Evolutionary conservation across 2,888 invertebrate species (phyloP).

Genomic region (Dolichopus griseipennis): DNA sequence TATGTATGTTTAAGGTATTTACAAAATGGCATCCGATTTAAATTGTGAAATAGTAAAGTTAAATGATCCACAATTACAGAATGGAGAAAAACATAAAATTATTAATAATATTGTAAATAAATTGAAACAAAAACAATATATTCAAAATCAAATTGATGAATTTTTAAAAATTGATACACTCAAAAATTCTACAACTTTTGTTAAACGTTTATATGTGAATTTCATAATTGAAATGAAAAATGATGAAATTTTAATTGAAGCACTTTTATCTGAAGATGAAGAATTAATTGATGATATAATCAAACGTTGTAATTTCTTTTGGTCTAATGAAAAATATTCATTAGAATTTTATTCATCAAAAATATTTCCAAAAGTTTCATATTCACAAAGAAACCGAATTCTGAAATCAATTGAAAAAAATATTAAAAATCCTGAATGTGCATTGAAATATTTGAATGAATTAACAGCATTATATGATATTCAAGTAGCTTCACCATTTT

Average conservation of each 20-base stretch:
- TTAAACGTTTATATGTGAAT: neutral
- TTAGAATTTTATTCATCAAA: neutral
- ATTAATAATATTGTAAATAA: neutral
- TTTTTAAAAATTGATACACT: neutral
- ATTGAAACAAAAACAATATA: neutral
- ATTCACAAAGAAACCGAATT: neutral
- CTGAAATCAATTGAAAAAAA: neutral
- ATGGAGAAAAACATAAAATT: neutral
- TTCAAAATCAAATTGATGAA: neutral
- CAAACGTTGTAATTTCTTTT: neutral
- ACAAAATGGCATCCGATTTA: neutral
- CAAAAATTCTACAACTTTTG: neutral
- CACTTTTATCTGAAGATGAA: neutral
- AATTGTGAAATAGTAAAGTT: neutral
- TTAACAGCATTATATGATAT: neutral
- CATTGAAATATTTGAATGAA: neutral
- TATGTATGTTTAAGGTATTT: too few species aligned
- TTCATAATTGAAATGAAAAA: neutral
- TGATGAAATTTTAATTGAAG: neutral
- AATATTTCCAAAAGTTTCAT: neutral
- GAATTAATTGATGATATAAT: neutral
- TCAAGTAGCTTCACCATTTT: neutral
- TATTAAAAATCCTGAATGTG: neutral
- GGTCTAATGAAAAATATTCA: neutral
- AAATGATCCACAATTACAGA: neutral